Conservation (phyloP, 2,888 invertebrate species). For the Tetranychus truncatus region DNA sequence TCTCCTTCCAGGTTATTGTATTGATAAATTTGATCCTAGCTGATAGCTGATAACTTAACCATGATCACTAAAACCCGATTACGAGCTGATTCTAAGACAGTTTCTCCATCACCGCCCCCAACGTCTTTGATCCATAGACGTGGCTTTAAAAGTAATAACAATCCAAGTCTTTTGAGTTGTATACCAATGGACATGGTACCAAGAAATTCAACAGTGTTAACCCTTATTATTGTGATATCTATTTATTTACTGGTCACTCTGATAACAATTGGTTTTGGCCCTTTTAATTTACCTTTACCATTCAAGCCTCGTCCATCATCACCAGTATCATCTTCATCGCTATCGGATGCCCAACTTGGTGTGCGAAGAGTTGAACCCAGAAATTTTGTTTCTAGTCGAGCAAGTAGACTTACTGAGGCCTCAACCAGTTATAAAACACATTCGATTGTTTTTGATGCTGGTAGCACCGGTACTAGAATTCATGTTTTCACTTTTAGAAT, state of each 20-base stretch:
- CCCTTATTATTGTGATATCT: neutral
- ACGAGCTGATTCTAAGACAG: neutral
- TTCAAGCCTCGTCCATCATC: neutral
- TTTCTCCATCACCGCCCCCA: neutral
- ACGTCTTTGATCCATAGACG: neutral
- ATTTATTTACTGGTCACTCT: neutral
- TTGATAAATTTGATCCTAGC: neutral
- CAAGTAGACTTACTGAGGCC: neutral
- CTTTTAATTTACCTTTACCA: neutral
- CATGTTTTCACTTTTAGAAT: slow-evolving; percentile 33
- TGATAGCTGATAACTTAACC: neutral
- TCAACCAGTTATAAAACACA: slow-evolving; percentile 31
- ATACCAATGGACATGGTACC: neutral
- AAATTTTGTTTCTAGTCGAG: neutral
- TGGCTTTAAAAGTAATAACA: neutral
- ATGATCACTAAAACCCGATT: neutral
- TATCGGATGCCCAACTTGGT: neutral
- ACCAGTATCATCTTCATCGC: neutral
- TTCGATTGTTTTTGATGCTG: slow-evolving; percentile 79
- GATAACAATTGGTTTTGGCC: neutral
- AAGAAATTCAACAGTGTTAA: neutral
- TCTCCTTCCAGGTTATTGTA: too few relatives aligned
- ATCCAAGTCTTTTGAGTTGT: neutral
- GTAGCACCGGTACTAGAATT: slow-evolving; percentile 67
- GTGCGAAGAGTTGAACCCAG: neutral